A percentile compares a stretch with the other conserved stretches of the same genome.
Evolutionary conservation across 2,113 vertebrate genomes (phyloP).

Genomic region (Pelusios castaneus): DNA sequence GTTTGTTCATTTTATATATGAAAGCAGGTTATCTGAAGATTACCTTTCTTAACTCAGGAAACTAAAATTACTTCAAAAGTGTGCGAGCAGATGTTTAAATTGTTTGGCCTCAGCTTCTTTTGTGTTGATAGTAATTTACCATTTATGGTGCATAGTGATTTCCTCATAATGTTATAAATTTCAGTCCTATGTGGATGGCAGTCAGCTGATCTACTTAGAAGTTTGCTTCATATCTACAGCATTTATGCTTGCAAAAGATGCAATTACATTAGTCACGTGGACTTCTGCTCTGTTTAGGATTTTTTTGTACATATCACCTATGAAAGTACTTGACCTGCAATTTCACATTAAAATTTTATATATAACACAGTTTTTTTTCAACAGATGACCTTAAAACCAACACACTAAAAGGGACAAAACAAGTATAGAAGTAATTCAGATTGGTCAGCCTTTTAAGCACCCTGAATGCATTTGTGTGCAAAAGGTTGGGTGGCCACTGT

Average conservation of each 20-base stretch:
- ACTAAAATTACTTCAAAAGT: constrained; percentile 9
- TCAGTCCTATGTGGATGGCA: constrained; percentile 30
- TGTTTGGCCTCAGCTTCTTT: constrained; percentile 24
- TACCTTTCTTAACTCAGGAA: constrained; percentile 1
- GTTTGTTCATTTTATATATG: neutral
- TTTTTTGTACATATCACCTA: neutral
- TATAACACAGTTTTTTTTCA: too few species aligned
- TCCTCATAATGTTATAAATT: constrained; percentile 37
- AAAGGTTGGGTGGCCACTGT: too few species aligned
- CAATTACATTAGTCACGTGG: constrained; percentile 41
- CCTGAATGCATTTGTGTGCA: too few species aligned
- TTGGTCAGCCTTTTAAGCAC: too few species aligned
- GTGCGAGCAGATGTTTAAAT: neutral
- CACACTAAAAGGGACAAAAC: too few species aligned
- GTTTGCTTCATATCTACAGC: constrained; percentile 22
- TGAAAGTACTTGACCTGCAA: neutral
- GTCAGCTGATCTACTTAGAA: constrained; percentile 37
- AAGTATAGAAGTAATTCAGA: too few species aligned
- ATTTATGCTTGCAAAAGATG: constrained; percentile 32
- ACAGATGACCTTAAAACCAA: too few species aligned
- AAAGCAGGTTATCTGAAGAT: neutral
- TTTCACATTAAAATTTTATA: too few species aligned
- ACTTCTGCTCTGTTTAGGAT: neutral
- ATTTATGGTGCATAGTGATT: constrained; percentile 13
- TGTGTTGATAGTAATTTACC: constrained; percentile 15